phyloP scores from a whole-genome alignment of 2,113 vertebrate genomes.

The Irena cyanogastra region DNA sequence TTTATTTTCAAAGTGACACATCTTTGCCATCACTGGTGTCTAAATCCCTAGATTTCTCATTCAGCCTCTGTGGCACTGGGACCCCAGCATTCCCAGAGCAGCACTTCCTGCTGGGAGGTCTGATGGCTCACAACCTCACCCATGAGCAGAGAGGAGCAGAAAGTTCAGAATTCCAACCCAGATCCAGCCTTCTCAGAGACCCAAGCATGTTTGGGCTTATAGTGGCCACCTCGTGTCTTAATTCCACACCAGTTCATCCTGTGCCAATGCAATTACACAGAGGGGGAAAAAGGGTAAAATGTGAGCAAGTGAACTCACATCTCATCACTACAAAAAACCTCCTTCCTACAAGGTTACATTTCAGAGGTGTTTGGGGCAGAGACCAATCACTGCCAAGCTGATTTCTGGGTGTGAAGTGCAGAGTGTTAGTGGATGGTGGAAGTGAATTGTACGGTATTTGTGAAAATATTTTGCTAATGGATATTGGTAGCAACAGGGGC shows the following conservation, averaged over 20 bases:
- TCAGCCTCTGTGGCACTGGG: background rate
- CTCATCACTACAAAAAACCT: background rate
- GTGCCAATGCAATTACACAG: background rate
- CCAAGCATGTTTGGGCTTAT: background rate
- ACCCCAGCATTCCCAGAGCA: background rate
- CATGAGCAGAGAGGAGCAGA: background rate
- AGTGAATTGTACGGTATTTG: background rate
- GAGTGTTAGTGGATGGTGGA: background rate
- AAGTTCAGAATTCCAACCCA: background rate
- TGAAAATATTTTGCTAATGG: background rate
- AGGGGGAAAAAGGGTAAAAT: background rate
- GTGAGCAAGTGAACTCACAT: background rate
- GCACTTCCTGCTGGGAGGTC: background rate
- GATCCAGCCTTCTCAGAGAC: background rate
- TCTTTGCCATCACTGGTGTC: background rate
- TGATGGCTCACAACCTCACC: background rate
- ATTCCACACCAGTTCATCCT: background rate
- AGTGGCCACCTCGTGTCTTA: slow-evolving; percentile 11
- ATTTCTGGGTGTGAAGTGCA: slow-evolving; percentile 2
- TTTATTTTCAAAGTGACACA: slow-evolving; percentile 54
- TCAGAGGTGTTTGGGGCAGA: background rate
- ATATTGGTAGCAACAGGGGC: background rate
- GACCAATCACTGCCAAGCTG: background rate
- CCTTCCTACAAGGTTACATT: background rate
- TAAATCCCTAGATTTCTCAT: background rate